Base-by-base conservation (phyloP, 2,888 invertebrate species). In the Acanthoscelides obtectus region DNA sequence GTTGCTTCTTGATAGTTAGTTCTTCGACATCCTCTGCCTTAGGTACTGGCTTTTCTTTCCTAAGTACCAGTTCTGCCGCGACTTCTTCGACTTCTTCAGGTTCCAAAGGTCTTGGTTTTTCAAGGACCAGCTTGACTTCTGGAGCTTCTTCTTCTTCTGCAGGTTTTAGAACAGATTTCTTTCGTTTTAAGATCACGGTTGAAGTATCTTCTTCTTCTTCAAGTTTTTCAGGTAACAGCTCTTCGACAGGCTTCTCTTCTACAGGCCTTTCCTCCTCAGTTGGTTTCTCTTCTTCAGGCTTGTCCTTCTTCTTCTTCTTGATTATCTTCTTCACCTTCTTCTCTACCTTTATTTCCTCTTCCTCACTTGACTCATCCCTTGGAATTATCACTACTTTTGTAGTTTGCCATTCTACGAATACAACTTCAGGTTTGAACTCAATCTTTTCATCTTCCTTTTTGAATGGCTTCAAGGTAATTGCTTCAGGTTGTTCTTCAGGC, bases 401-500 rank as follows among this genome's bases (percentile, higher is more conserved):
- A 20, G 22, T 21, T 22, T 66, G 66, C 22, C 20, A 66, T 20
- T 66, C 66, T 6, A 45, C 1, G 45, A 45, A 45, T 45, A 79
- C 72, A 77, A 71, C 83, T 75, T 86, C 85, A 5, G 86, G 78
- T 70, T 84, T 85, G 0, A 83, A 82, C 73, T 85, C 76, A 66
- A 77, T 82, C 76, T 85, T 83, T 21, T 85, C 84, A 45, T 86
- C 83, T 75, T 86, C 84, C 64, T 87, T 86, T 72, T 75, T 76
- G 68, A 78, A 75, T n/a, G 86, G 84, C 81, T 77, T 80, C 74
- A 80, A 70, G 70, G 73, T 75, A 66, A 79, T 70, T 67, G 85
- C 84, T 64, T 86, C 85, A 75, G 86, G 85, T n/a, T 80, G 78
- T 45, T 84, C 83, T 75, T 86, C 84, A 0, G 87, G 86, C 74